Percentiles rank a stretch among this genome's conserved stretches.
phyloP scores from a whole-genome alignment of 1,140 invertebrate genomes.

The Ylistrum balloti region DNA sequence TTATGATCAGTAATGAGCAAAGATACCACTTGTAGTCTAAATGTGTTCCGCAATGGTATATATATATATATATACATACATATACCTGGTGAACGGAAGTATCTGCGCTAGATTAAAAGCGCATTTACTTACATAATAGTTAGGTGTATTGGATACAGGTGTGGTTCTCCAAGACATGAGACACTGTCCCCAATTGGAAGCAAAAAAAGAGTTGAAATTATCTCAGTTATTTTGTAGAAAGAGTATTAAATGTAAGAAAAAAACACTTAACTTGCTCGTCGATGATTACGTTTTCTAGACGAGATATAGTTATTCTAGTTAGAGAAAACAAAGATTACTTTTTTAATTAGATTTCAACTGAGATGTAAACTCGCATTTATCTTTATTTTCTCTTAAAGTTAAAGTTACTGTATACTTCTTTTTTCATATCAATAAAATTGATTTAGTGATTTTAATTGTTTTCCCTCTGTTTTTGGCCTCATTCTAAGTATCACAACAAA shows the following conservation, averaged over 20 bases:
- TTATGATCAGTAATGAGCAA: background rate
- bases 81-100: background rate
- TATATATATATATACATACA: background rate
- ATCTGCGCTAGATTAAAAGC: background rate
- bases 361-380: background rate
- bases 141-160: background rate
- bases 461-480: too few species aligned
- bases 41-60: background rate
- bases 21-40: background rate
- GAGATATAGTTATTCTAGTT: background rate
- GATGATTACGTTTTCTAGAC: background rate
- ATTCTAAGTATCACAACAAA: background rate
- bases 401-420: background rate
- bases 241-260: background rate
- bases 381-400: background rate
- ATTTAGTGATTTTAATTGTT: background rate
- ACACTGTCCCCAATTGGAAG: background rate
- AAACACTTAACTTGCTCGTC: background rate
- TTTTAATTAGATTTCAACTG: background rate
- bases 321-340: slow-evolving; percentile 14
- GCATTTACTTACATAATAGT: background rate
- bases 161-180: background rate
- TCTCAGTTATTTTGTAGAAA: background rate
- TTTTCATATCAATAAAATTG: slow-evolving; percentile 40
- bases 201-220: background rate